phyloP scores from a whole-genome alignment of 2,797 vertebrate species.

The Scyliorhinus canicula region DNA sequence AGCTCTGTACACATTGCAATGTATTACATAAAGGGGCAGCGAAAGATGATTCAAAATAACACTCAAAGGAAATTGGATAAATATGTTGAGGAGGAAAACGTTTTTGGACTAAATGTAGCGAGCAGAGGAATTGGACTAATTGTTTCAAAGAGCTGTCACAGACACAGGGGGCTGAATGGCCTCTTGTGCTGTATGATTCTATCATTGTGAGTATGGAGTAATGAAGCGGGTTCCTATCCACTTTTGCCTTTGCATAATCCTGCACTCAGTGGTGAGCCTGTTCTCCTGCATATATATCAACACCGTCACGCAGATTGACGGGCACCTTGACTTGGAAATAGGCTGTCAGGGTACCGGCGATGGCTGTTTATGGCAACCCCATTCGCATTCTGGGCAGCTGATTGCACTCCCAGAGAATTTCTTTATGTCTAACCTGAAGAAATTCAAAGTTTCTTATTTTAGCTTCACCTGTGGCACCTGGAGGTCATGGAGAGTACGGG shows the following conservation, averaged over 20 bases:
- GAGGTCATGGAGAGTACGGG: not conserved
- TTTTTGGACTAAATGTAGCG: not conserved
- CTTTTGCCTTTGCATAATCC: not conserved
- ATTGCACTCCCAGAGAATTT: not conserved
- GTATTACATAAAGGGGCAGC: not conserved
- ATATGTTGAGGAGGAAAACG: not conserved
- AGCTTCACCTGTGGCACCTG: not conserved
- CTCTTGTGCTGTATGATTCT: not conserved
- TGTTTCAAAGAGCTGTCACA: not conserved
- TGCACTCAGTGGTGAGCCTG: not conserved
- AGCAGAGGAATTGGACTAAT: not conserved
- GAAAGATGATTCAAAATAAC: not conserved
- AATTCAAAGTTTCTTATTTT: not conserved
- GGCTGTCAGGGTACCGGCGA: not conserved
- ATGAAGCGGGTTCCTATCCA: not conserved
- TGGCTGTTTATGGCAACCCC: not conserved
- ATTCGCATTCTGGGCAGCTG: not conserved
- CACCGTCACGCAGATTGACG: not conserved
- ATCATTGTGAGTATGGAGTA: not conserved
- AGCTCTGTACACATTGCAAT: not conserved
- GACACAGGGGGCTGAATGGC: not conserved
- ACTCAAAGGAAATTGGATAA: not conserved
- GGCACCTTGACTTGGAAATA: too few species aligned
- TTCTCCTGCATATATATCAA: too few species aligned
- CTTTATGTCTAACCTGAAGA: not conserved